Evolutionary conservation across 2,113 vertebrate genomes (phyloP).

Genomic region (Paralichthys olivaceus): DNA sequence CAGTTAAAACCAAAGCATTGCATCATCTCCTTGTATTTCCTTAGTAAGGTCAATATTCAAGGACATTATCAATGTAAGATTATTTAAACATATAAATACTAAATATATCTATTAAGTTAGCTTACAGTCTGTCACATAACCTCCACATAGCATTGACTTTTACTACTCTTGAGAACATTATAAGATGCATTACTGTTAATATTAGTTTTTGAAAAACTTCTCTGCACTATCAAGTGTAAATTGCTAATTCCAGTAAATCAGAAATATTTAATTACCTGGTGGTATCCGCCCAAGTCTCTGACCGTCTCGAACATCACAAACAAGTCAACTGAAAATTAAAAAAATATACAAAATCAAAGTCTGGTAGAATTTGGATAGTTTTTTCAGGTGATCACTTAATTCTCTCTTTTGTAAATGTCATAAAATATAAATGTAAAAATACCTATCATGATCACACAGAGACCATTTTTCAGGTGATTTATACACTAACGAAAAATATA

Average conservation of each 20-base stretch:
- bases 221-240: neutral
- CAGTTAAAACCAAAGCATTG: neutral
- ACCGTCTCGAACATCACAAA: conserved; percentile 83
- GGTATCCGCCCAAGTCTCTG: conserved; percentile 79
- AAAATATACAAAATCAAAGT: conserved; percentile 10
- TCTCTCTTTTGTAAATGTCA: too few relatives aligned
- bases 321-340: conserved; percentile 77
- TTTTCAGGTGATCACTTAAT: neutral
- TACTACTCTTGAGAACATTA: too few relatives aligned
- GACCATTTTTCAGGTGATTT: too few relatives aligned
- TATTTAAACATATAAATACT: neutral
- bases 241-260: neutral
- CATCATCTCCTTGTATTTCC: neutral
- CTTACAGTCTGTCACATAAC: too few relatives aligned
- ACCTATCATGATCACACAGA: too few relatives aligned
- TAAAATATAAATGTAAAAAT: too few relatives aligned
- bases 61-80: neutral
- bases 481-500: too few relatives aligned
- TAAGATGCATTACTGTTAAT: too few relatives aligned
- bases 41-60: neutral
- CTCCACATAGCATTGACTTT: too few relatives aligned
- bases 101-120: neutral
- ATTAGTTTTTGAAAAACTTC: too few relatives aligned
- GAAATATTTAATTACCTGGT: conserved; percentile 74
- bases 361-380: neutral